Evolutionary conservation across 2,888 invertebrate genomes (phyloP).

Genomic region (Sarcophaga subvicina): DNA sequence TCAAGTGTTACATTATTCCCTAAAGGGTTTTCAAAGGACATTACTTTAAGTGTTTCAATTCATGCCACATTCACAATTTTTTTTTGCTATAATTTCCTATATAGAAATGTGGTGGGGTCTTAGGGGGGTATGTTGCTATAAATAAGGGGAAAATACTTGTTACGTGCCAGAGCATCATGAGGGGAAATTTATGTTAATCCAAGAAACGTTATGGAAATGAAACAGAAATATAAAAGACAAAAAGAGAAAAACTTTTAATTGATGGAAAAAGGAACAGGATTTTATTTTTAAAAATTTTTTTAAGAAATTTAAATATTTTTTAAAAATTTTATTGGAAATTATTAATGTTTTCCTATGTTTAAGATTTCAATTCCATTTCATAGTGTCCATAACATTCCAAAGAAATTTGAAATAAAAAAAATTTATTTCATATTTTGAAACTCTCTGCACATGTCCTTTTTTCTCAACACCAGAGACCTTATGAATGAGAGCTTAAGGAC

Average conservation of each 20-base stretch:
- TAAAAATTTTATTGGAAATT: too few relatives aligned
- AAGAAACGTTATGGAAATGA: constrained; percentile 9
- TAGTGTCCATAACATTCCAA: background rate
- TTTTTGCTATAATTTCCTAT: background rate
- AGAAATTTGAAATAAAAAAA: background rate
- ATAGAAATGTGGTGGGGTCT: background rate
- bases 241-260: too few relatives aligned
- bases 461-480: constrained; percentile 27
- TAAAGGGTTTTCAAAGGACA: constrained; percentile 67
- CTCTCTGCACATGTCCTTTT: constrained; percentile 72
- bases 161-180: constrained; percentile 21
- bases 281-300: too few relatives aligned
- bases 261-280: too few relatives aligned
- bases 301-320: too few relatives aligned
- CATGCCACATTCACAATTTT: constrained; percentile 24
- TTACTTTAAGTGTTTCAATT: constrained; percentile 66
- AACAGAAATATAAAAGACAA: background rate
- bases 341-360: too few relatives aligned
- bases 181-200: constrained; percentile 44
- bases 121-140: constrained; percentile 40
- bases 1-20: constrained; percentile 69
- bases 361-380: background rate
- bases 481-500: constrained; percentile 64
- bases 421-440: constrained; percentile 32
- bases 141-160: constrained; percentile 49